phyloP scores from a whole-genome alignment of 2,888 invertebrate species.

The Oxytorus armatus region DNA sequence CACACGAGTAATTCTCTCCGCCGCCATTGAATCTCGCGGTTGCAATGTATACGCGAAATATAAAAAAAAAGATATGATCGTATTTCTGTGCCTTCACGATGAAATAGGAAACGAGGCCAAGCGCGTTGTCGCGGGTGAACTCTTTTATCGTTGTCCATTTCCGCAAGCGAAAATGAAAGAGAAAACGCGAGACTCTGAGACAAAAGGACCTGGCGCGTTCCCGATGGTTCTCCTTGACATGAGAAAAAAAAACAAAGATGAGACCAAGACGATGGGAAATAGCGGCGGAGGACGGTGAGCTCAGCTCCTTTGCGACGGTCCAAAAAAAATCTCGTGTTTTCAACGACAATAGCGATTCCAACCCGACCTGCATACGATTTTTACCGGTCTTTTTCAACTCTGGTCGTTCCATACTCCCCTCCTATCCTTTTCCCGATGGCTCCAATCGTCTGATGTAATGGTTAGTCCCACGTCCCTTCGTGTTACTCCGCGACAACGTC shows the following conservation, averaged over 20 bases:
- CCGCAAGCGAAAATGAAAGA: slow-evolving; percentile 15
- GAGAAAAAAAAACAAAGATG: slow-evolving; percentile 28
- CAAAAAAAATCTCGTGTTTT: slow-evolving; percentile 40
- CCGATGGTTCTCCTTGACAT: background rate
- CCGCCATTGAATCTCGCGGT: no score
- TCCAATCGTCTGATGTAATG: no score
- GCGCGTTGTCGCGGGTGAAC: slow-evolving; percentile 44
- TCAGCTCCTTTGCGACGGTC: slow-evolving; percentile 43
- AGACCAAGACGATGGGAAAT: slow-evolving; percentile 4
- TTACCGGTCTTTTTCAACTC: slow-evolving; percentile 42
- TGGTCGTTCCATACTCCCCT: no score
- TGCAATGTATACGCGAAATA: slow-evolving; percentile 20
- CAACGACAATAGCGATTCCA: slow-evolving; percentile 58
- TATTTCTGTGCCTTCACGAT: slow-evolving; percentile 58
- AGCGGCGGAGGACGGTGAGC: slow-evolving; percentile 21
- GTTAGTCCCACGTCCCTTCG: no score
- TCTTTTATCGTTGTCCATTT: background rate
- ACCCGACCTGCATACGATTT: slow-evolving; percentile 61
- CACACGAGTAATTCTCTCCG: slow-evolving; percentile 44
- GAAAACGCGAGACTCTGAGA: slow-evolving; percentile 41
- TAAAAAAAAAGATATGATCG: slow-evolving; percentile 27
- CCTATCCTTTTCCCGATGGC: slow-evolving; percentile 32
- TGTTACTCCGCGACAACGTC: slow-evolving; percentile 35
- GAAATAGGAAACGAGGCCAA: slow-evolving; percentile 57
- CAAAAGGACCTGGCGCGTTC: slow-evolving; percentile 20